Conservation (phyloP, 2,113 vertebrate species). For the Panthera tigris region DNA sequence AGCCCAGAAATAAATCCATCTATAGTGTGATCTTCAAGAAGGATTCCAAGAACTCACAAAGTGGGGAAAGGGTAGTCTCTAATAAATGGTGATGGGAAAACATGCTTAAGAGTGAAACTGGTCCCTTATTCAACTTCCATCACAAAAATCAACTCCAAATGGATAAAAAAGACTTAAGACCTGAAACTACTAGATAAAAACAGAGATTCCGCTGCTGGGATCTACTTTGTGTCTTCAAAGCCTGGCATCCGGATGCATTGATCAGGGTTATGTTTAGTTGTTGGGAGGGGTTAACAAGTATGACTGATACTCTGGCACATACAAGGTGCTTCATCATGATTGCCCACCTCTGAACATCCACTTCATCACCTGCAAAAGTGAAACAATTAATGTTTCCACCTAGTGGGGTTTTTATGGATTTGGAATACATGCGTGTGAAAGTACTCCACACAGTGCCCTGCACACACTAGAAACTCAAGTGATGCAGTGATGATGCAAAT, state of each 20-base stretch:
- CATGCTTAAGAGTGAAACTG: background rate
- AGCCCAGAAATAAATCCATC: background rate
- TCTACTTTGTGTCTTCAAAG: background rate
- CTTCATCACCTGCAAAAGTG: background rate
- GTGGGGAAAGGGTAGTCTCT: background rate
- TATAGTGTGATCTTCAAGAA: background rate
- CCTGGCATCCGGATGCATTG: background rate
- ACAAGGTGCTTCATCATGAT: background rate
- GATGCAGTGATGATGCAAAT: background rate
- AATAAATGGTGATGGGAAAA: background rate
- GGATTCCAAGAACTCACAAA: background rate
- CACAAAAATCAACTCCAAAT: background rate
- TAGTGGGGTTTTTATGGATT: background rate
- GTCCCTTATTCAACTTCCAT: background rate
- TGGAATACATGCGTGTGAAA: background rate
- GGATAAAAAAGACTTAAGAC: background rate
- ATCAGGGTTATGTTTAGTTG: background rate
- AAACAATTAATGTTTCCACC: background rate
- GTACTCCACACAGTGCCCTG: background rate
- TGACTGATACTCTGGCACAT: background rate
- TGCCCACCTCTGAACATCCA: background rate
- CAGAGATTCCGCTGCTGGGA: background rate
- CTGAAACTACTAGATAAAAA: background rate
- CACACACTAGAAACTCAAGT: background rate
- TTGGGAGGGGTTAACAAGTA: background rate